Evolutionary conservation across 2,888 invertebrate genomes (phyloP).

Genomic region (Chrysotoxum bicinctum): DNA sequence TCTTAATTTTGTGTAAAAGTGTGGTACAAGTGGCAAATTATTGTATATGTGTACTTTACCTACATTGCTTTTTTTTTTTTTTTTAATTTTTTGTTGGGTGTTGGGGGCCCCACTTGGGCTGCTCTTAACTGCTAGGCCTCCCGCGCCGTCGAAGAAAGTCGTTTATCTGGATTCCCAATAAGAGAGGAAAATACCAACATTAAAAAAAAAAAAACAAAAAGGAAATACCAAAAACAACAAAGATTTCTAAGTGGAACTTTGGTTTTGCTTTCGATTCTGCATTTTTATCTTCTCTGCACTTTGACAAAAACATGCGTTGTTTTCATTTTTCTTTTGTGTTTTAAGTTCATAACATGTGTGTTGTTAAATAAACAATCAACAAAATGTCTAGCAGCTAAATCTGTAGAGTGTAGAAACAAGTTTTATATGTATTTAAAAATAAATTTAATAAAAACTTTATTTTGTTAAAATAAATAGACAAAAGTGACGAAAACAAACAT

Average conservation of each 20-base stretch:
- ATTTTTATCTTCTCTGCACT: constrained; percentile 30
- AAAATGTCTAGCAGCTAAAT: not conserved
- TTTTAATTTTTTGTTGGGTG: constrained; percentile 25
- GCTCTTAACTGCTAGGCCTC: constrained; percentile 55
- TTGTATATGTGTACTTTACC: not conserved
- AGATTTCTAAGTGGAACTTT: constrained; percentile 63
- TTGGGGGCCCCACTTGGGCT: constrained; percentile 44
- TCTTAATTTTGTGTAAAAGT: constrained; percentile 14
- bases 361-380: constrained; percentile 10
- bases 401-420: too few species aligned
- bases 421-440: not conserved
- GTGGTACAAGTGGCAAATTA: not conserved
- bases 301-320: constrained; percentile 21
- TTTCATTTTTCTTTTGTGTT: constrained; percentile 24
- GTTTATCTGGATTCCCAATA: constrained; percentile 62
- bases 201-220: not conserved
- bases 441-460: not conserved
- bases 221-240: constrained; percentile 6
- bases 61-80: constrained; percentile 14
- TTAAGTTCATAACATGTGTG: constrained; percentile 23
- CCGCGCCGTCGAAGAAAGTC: constrained; percentile 67
- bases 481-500: not conserved
- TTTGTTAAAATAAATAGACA: not conserved
- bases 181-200: constrained; percentile 19
- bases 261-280: constrained; percentile 68